Evolutionary conservation across 2,113 vertebrate genomes (phyloP).

Genomic region (Nipponia nippon): DNA sequence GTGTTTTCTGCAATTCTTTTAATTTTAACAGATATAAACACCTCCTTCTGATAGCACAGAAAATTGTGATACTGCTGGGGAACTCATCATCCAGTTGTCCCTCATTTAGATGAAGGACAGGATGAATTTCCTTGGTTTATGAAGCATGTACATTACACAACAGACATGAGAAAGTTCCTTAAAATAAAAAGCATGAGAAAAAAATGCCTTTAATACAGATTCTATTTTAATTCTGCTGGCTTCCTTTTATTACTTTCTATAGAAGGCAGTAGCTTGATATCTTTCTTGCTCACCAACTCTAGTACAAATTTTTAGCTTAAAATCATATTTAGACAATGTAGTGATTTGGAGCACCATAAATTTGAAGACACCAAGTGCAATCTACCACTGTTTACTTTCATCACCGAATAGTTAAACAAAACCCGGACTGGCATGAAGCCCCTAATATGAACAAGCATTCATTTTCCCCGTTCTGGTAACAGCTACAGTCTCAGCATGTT

Average conservation of each 20-base stretch:
- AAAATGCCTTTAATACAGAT: neutral
- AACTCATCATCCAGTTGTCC: neutral
- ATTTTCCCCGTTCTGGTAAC: neutral
- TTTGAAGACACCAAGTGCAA: neutral
- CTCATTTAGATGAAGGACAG: neutral
- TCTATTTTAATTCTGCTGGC: neutral
- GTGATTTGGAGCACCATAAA: neutral
- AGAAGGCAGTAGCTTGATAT: neutral
- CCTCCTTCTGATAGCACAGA: neutral
- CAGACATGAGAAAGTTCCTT: neutral
- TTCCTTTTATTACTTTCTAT: neutral
- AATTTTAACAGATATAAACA: slow-evolving; percentile 18
- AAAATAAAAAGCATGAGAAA: neutral
- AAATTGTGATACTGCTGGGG: neutral
- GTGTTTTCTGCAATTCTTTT: slow-evolving; percentile 13
- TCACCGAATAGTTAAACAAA: neutral
- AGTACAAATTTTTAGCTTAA: neutral
- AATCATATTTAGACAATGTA: accelerated
- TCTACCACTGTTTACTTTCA: neutral
- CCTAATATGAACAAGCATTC: accelerated
- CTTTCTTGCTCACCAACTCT: neutral
- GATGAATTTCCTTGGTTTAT: neutral
- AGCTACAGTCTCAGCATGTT: neutral
- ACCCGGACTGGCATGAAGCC: accelerated
- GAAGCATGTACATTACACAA: neutral